Evolutionary conservation across 2,113 vertebrate species (phyloP).

Genomic region (Numida meleagris): DNA sequence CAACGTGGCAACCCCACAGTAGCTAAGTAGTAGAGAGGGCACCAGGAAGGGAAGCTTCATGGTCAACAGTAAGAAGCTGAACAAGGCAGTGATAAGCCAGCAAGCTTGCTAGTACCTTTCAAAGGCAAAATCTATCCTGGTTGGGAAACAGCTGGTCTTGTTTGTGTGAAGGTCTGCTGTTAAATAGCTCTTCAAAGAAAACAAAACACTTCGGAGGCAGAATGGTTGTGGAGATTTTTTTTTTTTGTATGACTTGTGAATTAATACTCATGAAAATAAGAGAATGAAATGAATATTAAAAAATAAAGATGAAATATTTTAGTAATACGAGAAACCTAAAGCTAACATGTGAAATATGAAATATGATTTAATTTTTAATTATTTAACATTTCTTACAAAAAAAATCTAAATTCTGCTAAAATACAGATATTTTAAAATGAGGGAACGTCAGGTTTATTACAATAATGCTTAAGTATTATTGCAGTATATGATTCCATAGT

Average conservation of each 20-base stretch:
- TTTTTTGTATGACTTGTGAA: not conserved
- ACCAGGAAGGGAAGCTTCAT: constrained; percentile 26
- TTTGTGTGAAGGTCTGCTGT: not conserved
- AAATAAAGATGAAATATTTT: not conserved
- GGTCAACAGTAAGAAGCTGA: constrained; percentile 48
- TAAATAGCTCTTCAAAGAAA: not conserved
- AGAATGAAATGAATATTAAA: not conserved
- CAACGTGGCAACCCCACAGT: not conserved
- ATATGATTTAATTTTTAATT: not conserved
- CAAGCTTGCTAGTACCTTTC: not conserved
- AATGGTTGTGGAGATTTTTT: not conserved
- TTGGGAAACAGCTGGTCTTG: constrained; percentile 32
- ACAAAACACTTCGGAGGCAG: not conserved
- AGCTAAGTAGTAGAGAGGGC: not conserved
- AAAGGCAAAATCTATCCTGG: constrained; percentile 21
- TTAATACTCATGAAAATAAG: not conserved
- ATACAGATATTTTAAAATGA: not conserved
- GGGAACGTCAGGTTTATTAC: not conserved
- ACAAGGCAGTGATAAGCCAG: not conserved
- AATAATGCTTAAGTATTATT: not conserved
- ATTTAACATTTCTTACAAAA: not conserved
- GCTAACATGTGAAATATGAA: not conserved
- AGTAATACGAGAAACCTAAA: not conserved
- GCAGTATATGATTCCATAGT: not conserved
- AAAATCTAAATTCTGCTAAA: not conserved